Conservation (phyloP, 2,113 vertebrate species). For the Sinocyclocheilus anophthalmus region DNA sequence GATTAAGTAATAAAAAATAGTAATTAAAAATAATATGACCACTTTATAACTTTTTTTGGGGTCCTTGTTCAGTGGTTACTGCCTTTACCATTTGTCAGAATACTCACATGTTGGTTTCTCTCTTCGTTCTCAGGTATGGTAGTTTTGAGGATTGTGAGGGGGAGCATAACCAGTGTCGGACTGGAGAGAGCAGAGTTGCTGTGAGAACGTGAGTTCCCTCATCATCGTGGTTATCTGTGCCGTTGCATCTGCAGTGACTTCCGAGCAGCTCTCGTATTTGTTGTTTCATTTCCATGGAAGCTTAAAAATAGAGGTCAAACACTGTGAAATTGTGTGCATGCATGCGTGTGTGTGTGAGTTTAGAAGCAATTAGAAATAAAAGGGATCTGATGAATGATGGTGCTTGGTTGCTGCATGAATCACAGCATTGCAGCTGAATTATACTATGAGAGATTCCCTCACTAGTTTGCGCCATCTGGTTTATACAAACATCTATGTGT, state of each 20-base stretch:
- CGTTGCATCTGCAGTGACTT: neutral
- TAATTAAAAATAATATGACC: neutral
- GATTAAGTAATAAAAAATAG: no score
- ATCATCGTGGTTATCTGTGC: constrained; percentile 4
- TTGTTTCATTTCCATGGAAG: constrained; percentile 23
- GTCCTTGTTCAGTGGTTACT: neutral
- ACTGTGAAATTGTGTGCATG: neutral
- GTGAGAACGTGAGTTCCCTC: constrained; percentile 84
- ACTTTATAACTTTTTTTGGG: neutral
- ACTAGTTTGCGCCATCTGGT: constrained; percentile 55
- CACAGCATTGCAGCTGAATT: neutral
- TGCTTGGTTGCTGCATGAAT: neutral
- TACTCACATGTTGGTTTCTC: neutral
- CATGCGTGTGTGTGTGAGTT: neutral
- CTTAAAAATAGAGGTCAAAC: constrained; percentile 14
- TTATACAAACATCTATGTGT: constrained; percentile 1
- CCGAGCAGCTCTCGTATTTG: neutral
- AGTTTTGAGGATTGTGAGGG: constrained; percentile 72
- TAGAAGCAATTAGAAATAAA: constrained; percentile 1
- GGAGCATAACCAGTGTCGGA: constrained; percentile 65
- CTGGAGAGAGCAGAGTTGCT: constrained; percentile 74
- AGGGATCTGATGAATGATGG: neutral
- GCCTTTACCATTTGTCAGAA: neutral
- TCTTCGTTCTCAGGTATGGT: constrained; percentile 78
- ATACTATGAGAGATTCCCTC: constrained; percentile 58